These are phyloP conservation scores for Pseudorhombus dupliciocellatus DNA, from an alignment of 2,113 vertebrate genomes.

Conservation along the genomic window DNA sequence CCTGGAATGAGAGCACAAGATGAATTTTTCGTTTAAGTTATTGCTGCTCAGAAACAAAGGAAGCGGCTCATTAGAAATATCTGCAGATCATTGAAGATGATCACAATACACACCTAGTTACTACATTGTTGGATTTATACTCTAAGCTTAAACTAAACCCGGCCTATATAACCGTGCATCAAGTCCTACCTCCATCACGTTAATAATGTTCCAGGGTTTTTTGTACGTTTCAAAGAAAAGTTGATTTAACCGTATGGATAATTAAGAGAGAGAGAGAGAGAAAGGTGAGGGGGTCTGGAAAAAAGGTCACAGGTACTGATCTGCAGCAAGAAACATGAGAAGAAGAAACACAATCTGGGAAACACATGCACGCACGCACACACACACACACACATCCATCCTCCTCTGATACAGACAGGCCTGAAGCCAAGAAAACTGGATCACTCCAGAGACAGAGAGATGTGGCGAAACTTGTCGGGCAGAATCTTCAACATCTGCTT, in stretches of 20 bases:
- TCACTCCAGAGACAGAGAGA: conserved; percentile 7
- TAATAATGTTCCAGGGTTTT: background rate
- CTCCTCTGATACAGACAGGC: conserved; percentile 4
- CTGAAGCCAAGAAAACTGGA: background rate
- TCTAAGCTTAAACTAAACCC: background rate
- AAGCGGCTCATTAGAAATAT: background rate
- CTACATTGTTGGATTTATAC: background rate
- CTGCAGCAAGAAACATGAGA: conserved; percentile 46
- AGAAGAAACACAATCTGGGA: conserved; percentile 20
- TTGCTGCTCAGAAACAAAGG: background rate
- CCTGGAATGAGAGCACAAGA: conserved; percentile 77
- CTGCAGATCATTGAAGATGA: background rate
- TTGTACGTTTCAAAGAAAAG: background rate
- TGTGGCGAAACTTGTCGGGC: background rate
- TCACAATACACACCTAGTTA: background rate
- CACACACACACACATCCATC: background rate
- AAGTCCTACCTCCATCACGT: background rate
- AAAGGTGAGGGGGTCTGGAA: conserved; percentile 7
- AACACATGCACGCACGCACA: background rate
- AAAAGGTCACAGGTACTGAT: conserved; percentile 45
- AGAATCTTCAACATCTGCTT: too few relatives aligned
- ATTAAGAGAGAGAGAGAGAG: conserved; percentile 2
- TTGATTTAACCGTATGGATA: background rate
- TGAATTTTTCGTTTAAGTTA: background rate
- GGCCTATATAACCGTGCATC: background rate